Evolutionary conservation across 2,113 vertebrate species (phyloP).

Genomic region (Puma concolor): DNA sequence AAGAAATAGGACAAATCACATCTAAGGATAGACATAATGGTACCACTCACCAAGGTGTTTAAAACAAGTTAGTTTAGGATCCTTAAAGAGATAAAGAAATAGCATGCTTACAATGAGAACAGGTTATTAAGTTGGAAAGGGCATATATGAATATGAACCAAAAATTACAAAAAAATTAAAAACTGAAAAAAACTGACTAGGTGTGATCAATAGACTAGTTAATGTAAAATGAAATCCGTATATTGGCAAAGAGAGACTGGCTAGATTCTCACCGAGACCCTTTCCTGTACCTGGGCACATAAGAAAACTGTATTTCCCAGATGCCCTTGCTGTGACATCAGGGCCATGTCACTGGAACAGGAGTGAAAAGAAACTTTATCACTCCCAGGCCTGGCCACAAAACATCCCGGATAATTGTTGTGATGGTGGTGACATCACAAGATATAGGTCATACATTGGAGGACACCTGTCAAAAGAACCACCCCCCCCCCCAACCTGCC

Average conservation of each 20-base stretch:
- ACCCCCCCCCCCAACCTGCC: neutral
- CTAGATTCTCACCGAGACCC: neutral
- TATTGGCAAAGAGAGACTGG: neutral
- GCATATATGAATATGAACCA: neutral
- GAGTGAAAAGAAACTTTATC: neutral
- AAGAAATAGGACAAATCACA: neutral
- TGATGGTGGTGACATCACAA: neutral
- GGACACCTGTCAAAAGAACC: neutral
- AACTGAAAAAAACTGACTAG: neutral
- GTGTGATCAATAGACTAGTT: neutral
- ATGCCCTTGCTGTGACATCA: neutral
- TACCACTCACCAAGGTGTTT: neutral
- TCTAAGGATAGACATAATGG: neutral
- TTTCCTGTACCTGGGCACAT: neutral
- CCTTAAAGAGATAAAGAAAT: neutral
- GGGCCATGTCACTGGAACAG: neutral
- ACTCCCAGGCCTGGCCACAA: neutral
- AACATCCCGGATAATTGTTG: neutral
- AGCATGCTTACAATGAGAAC: neutral
- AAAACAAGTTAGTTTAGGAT: neutral
- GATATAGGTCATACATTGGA: neutral
- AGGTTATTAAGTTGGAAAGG: neutral
- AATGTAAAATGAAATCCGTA: neutral
- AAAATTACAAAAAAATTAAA: neutral
- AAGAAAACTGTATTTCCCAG: neutral